A percentile compares a stretch with the other conserved stretches of the same genome.
These are phyloP conservation scores for Triplophysa rosa DNA, from an alignment of 2,113 vertebrate genomes.

Conservation along the genomic window DNA sequence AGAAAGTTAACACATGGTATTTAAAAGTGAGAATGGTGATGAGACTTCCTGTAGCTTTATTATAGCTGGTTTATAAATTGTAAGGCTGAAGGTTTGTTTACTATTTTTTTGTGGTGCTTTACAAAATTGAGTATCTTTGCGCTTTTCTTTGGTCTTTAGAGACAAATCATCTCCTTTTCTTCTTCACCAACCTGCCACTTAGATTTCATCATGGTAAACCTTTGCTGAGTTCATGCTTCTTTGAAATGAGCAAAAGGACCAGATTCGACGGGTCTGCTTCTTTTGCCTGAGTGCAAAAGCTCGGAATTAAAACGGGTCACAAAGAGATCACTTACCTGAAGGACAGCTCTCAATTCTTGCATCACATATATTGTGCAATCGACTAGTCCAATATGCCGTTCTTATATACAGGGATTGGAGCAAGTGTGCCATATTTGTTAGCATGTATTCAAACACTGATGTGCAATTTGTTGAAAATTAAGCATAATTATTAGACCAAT, in stretches of 20 bases:
- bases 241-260: constrained; percentile 94
- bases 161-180: constrained; percentile 74
- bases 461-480: constrained; percentile 6
- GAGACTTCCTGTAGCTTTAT: neutral
- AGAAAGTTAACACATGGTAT: constrained; percentile 71
- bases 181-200: constrained; percentile 90
- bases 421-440: constrained; percentile 4
- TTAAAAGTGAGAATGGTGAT: constrained; percentile 61
- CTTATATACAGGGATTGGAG: constrained; percentile 3
- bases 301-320: constrained; percentile 82
- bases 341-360: constrained; percentile 65
- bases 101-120: neutral
- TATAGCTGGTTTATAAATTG: constrained; percentile 3
- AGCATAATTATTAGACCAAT: neutral
- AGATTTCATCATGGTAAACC: constrained; percentile 95
- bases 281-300: constrained; percentile 80
- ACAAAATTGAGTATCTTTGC: constrained; percentile 1
- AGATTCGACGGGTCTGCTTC: constrained; percentile 81
- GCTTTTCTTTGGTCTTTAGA: constrained; percentile 67
- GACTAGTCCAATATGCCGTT: neutral
- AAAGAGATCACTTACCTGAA: constrained; percentile 72
- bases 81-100: neutral
- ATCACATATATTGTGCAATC: constrained; percentile 3
- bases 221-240: constrained; percentile 94
- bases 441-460: constrained; percentile 4